Conservation (phyloP, 2,888 invertebrate species). For the Drosophila merina region DNA sequence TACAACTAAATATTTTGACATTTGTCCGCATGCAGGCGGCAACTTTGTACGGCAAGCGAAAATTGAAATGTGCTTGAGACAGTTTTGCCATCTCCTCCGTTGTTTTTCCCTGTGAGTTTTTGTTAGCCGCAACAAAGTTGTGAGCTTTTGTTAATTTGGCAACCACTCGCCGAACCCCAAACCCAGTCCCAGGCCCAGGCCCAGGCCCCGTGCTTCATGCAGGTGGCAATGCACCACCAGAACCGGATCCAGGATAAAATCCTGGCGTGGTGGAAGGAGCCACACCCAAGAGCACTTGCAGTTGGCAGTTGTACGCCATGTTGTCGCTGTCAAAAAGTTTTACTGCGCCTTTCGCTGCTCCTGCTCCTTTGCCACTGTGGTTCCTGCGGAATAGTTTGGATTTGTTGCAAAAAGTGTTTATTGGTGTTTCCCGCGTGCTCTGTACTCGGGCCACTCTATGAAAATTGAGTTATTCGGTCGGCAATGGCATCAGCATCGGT, state of each 20-base stretch:
- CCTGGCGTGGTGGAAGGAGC: not conserved
- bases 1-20: constrained; percentile 75
- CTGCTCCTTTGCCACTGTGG: constrained; percentile 21
- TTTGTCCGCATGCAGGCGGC: constrained; percentile 60
- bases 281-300: constrained; percentile 53
- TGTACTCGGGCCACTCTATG: constrained; percentile 65
- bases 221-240: constrained; percentile 33
- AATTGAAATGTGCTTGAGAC: constrained; percentile 77
- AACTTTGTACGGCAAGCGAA: constrained; percentile 47
- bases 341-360: constrained; percentile 45
- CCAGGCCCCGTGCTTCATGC: constrained; percentile 5
- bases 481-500: constrained; percentile 38
- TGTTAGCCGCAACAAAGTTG: constrained; percentile 57
- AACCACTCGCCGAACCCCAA: constrained; percentile 45
- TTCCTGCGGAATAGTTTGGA: constrained; percentile 53
- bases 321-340: constrained; percentile 77
- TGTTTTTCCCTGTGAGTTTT: constrained; percentile 57
- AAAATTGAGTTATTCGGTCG: constrained; percentile 72
- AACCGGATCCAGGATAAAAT: not conserved
- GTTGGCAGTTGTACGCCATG: constrained; percentile 72
- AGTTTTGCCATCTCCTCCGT: constrained; percentile 65
- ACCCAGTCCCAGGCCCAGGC: not conserved
- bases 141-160: constrained; percentile 72
- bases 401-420: constrained; percentile 79
- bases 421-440: constrained; percentile 65